Base-by-base conservation (phyloP, 2,888 invertebrate genomes). In the Dioctria rufipes region DNA sequence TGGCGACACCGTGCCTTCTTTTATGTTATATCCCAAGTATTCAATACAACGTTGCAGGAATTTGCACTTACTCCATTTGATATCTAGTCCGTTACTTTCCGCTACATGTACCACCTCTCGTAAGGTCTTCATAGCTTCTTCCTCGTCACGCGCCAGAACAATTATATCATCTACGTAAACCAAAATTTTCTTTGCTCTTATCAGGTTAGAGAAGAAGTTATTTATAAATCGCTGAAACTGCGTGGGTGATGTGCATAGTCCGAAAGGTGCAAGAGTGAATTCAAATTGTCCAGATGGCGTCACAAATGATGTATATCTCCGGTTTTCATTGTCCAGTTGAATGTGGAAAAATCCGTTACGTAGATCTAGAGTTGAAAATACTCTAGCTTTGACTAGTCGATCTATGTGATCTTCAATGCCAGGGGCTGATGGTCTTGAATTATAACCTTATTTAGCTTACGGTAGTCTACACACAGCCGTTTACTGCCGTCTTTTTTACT, bases 181-280 rank as follows among this genome's bases (percentile, higher is more conserved):
- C 3, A 83, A 46, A 3, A 83, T 83, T 43, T 80, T 49, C n/a
- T 46, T 9, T n/a, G 11, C 0, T 67, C 39, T 54, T 3, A 66
- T 66, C 2, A 42, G 42, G 3, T 11, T 2, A 3, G 11, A 42
- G 6, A 66, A 66, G 1, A 66, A 11, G 39, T 4, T 67, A 43
- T 75, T 80, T 40, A 87, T 85, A 40, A 85, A 75, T n/a, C 85
- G 49, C 78, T 86, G 86, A 82, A 87, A 87, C 25, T 84, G 83
- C 1, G 82, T 82, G 3, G 85, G 85, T 0, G 86, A 85, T 77
- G 86, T 87, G 25, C 25, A 25, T 25, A 25, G 25, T 2, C 25
- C 25, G 25, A 25, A 25, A 25, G 25, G 25, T 25, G 25, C 25
- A 1, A 0, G 25, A 25, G 25, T 25, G 25, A 25, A 25, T 25